Evolutionary conservation across 2,113 vertebrate genomes (phyloP).

Genomic region (Columba livia): DNA sequence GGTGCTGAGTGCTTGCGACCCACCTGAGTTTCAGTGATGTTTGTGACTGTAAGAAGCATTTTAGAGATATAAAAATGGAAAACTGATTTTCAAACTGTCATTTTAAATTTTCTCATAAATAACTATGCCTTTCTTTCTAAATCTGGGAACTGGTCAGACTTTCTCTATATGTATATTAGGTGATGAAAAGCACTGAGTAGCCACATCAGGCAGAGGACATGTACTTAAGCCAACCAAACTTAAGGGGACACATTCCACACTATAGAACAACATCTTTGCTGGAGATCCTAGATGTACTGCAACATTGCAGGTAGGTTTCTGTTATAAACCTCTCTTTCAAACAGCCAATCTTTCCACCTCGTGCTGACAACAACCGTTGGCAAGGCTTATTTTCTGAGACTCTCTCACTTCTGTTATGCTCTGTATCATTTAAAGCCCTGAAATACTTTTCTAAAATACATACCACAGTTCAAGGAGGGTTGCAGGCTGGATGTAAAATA

Average conservation of each 20-base stretch:
- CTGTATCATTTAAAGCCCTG: not conserved
- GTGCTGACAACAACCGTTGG: not conserved
- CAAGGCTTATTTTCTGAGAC: not conserved
- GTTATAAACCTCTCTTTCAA: not conserved
- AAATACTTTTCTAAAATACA: not conserved
- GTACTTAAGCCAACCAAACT: not conserved
- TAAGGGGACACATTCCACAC: not conserved
- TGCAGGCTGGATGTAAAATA: not conserved
- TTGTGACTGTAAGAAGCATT: not conserved
- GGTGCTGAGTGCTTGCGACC: accelerated
- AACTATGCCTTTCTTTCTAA: not conserved
- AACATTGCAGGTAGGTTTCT: not conserved
- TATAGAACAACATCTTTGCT: not conserved
- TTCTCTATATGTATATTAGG: not conserved
- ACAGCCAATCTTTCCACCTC: not conserved
- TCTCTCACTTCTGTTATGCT: not conserved
- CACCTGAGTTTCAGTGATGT: not conserved
- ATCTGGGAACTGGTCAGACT: not conserved
- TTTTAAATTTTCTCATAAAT: not conserved
- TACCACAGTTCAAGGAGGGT: not conserved
- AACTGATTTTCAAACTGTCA: not conserved
- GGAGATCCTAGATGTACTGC: not conserved
- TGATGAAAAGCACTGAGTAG: not conserved
- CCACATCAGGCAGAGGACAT: not conserved
- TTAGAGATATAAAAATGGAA: not conserved